Evolutionary conservation across 2,797 vertebrate species (phyloP), one percentile per base, ranked within the genome.

Genomic region (Lindbergichthys nudifrons): DNA sequence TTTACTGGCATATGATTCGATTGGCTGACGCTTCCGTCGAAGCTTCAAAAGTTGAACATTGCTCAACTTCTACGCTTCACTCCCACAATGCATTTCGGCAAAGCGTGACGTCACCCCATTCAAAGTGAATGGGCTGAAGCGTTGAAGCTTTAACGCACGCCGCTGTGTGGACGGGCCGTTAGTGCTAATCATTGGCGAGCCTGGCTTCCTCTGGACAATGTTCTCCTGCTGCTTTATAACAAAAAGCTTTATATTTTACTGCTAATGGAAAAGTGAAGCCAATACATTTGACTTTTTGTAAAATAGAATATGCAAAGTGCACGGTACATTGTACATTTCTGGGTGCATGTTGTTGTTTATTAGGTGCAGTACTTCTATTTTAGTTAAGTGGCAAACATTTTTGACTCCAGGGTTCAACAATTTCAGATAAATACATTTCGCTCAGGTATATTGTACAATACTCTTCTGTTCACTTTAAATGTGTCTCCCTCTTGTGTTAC

Each of bases 211-310:
- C 15, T 62, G 26, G 30, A 57, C 45, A 52, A 12, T 30, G 39
- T 41, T 50, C 32, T 5, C 14, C 12, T 54, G 48, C 26, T 52
- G 26, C 32, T 36, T 9, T 9, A 43, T 42, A 16, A 19, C 2
- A 54, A 47, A 15, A 70, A 46, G 21, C 36, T 45, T 52, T 46
- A 19, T 30, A 46, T 57, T 41, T 58, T 7, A 19, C 18, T 13
- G 3, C 60, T 46, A 70, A 70, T 65, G 54, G 61, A 53, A 77
- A 70, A 46, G 23, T 52, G 50, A 36, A 42, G 12, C 8, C 32
- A 50, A 50, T 9, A 36, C 32, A 36, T 36, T 36, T 36, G 4
- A 26, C 26, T 26, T 26, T 26, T 26, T 26, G 26, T 26, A 26
- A 26, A 5, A 26, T 26, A 4, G 26, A 26, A 9, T 36, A 36